Evolutionary conservation across 2,797 vertebrate genomes (phyloP).

Genomic region (Mormyrus hasselquistii): DNA sequence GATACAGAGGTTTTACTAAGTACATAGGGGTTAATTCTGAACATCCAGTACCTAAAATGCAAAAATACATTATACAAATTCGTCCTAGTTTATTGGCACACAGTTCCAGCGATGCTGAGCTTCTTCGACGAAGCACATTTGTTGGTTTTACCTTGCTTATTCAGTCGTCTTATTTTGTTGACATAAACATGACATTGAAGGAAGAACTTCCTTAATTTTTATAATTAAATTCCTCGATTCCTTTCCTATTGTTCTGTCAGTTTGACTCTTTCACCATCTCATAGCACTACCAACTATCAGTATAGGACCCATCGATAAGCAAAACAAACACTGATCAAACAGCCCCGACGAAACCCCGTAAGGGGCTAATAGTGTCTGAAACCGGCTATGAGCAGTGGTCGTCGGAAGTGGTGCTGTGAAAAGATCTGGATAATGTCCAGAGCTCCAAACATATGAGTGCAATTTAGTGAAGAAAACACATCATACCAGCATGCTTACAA

Average conservation of each 20-base stretch:
- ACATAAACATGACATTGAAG: background rate
- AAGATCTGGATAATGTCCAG: conserved; percentile 19
- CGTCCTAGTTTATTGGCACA: background rate
- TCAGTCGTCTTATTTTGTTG: background rate
- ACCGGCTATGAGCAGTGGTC: background rate
- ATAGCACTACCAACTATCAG: conserved; percentile 27
- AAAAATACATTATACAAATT: background rate
- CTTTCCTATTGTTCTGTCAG: conserved; percentile 15
- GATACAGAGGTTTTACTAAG: background rate
- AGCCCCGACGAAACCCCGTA: conserved; percentile 21
- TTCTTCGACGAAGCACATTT: background rate
- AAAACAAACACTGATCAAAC: conserved; percentile 37
- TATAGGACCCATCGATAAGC: conserved; percentile 31
- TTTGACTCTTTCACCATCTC: conserved; percentile 16
- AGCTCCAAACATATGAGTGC: background rate
- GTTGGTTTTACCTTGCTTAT: background rate
- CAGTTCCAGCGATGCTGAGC: background rate
- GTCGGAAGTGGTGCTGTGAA: conserved; percentile 22
- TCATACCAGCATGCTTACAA: background rate
- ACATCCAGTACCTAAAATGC: background rate
- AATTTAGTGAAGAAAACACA: background rate
- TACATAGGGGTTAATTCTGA: background rate
- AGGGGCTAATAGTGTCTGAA: conserved; percentile 17
- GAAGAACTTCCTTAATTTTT: background rate
- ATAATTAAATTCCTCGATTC: background rate